Evolutionary conservation across 23 tunicate genomes (phyloP).

Genomic region (Halocynthia roretzi): DNA sequence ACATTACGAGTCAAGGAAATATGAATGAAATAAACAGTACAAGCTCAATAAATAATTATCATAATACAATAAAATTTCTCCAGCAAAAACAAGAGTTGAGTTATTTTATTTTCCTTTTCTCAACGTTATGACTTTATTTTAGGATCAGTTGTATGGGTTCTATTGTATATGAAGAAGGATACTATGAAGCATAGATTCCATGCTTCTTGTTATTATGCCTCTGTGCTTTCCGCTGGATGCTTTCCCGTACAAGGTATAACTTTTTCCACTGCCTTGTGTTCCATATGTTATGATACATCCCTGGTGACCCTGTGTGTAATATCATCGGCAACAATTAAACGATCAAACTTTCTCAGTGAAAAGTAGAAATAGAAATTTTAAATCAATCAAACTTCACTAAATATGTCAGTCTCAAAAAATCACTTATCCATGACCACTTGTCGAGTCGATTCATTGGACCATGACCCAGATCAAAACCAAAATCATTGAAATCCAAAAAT

Average conservation of each 20-base stretch:
- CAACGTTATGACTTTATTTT: neutral
- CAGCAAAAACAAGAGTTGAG: too few relatives aligned
- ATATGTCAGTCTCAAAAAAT: neutral
- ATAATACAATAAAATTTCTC: neutral
- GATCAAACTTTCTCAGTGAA: too few relatives aligned
- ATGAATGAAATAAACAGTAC: neutral
- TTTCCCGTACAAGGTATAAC: slow-evolving; percentile 84
- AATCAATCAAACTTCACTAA: neutral
- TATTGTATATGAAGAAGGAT: slow-evolving; percentile 3
- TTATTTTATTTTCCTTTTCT: too few relatives aligned
- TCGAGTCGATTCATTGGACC: too few relatives aligned
- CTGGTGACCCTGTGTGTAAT: slow-evolving; percentile 54
- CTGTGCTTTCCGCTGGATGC: slow-evolving; percentile 92
- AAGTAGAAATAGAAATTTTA: too few relatives aligned
- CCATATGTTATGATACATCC: slow-evolving; percentile 74
- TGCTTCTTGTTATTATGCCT: slow-evolving; percentile 70
- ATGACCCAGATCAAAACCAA: too few relatives aligned
- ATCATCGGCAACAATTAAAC: neutral
- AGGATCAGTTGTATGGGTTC: neutral
- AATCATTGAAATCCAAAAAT: too few relatives aligned
- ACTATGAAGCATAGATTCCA: slow-evolving; percentile 52
- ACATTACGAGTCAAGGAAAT: neutral
- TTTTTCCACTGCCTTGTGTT: slow-evolving; percentile 78
- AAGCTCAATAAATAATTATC: neutral
- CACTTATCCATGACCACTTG: too few relatives aligned